Conservation (phyloP, 92 coral and sea anemone species). For the Anthopleura xanthogrammica region DNA sequence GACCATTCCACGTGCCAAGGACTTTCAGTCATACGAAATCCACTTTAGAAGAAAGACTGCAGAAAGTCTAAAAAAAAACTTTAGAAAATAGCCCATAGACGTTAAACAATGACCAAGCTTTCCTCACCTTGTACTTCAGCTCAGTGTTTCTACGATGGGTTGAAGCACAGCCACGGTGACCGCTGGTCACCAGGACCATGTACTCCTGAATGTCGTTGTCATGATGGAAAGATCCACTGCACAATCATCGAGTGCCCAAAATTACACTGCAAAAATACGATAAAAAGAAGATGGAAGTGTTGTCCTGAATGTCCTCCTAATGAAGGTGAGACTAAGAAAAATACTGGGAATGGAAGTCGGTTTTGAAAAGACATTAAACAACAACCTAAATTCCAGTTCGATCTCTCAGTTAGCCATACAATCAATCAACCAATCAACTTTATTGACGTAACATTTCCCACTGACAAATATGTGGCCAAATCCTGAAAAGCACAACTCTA, state of each 20-base stretch:
- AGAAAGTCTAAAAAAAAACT: not conserved
- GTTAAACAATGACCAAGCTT: not conserved
- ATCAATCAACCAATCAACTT: too few relatives aligned
- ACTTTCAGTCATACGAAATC: not conserved
- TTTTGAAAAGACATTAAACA: not conserved
- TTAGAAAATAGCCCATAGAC: too few relatives aligned
- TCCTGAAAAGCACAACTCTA: not conserved
- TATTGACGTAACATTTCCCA: too few relatives aligned
- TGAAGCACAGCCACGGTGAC: constrained; percentile 84
- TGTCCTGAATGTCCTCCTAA: constrained; percentile 91
- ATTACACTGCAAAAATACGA: constrained; percentile 72
- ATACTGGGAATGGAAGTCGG: not conserved
- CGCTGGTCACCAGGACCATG: constrained; percentile 99
- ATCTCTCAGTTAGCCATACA: too few relatives aligned
- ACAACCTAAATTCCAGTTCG: too few relatives aligned
- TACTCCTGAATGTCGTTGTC: constrained; percentile 93
- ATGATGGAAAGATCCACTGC: constrained; percentile 94
- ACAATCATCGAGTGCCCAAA: constrained; percentile 97
- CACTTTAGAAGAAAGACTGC: not conserved
- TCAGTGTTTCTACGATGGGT: constrained; percentile 95
- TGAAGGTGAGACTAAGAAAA: constrained; percentile 52
- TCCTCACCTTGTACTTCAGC: not conserved
- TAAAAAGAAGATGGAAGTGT: constrained; percentile 96
- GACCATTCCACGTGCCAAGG: not conserved
- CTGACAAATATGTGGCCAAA: too few relatives aligned